phyloP scores from a whole-genome alignment of 2,113 vertebrate species.

The Scolopax mira region DNA sequence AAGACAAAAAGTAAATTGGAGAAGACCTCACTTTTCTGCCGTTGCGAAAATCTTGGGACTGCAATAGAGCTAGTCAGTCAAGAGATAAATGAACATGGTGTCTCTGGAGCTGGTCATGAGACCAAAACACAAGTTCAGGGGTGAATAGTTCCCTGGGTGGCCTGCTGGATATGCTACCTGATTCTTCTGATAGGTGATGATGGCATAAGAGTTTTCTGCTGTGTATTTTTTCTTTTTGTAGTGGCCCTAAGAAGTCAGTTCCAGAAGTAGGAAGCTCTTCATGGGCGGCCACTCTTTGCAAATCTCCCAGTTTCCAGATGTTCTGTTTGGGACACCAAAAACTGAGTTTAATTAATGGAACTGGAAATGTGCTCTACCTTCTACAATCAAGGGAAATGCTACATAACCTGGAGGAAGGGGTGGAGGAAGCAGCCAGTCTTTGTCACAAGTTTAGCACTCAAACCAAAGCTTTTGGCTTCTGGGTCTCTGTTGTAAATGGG shows the following conservation, averaged over 20 bases:
- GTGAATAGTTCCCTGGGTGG: background rate
- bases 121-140: background rate
- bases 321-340: background rate
- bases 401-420: background rate
- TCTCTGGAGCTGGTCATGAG: background rate
- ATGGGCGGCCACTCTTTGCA: background rate
- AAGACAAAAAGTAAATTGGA: background rate
- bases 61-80: background rate
- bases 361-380: background rate
- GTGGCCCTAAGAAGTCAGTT: background rate
- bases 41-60: background rate
- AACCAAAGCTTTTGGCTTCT: background rate
- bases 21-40: background rate
- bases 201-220: background rate
- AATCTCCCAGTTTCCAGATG: background rate
- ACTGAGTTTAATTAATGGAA: background rate
- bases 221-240: no score
- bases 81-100: background rate
- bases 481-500: background rate
- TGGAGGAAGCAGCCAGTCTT: background rate
- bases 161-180: background rate
- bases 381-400: background rate
- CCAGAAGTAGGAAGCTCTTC: background rate
- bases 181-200: background rate
- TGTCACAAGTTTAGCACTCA: background rate